Conservation (phyloP, 1,140 invertebrate genomes). For the Hycleus phaleratus region DNA sequence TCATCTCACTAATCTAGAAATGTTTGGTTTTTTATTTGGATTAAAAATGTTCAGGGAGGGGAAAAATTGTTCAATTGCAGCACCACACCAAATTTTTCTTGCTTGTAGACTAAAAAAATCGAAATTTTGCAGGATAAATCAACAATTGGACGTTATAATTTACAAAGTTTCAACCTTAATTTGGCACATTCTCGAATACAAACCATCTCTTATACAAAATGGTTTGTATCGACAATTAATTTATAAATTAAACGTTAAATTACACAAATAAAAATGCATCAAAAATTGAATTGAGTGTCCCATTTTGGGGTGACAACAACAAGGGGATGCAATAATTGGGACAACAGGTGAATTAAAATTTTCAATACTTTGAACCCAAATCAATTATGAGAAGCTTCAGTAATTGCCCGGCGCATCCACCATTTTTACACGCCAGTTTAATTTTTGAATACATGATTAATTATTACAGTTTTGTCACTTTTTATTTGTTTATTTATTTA, state of each 20-base stretch:
- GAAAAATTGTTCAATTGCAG: conserved; percentile 17
- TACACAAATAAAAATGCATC: too few species aligned
- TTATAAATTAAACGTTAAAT: too few species aligned
- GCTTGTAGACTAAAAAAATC: too few species aligned
- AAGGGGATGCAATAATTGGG: too few species aligned
- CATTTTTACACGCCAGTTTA: not conserved
- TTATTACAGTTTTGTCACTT: too few species aligned
- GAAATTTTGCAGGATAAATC: too few species aligned
- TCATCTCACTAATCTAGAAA: conserved; percentile 15
- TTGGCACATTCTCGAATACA: too few species aligned
- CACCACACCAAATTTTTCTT: conserved; percentile 32
- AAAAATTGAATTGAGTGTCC: too few species aligned
- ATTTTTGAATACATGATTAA: too few species aligned
- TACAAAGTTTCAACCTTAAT: not conserved
- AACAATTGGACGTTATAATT: conserved; percentile 26
- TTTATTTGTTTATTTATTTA: too few species aligned
- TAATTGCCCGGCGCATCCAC: conserved; percentile 3
- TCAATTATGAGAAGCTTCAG: not conserved
- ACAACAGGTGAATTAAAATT: not conserved
- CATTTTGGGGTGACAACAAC: too few species aligned
- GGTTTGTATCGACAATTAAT: too few species aligned
- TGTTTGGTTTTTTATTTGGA: conserved; percentile 5
- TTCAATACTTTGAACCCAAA: not conserved
- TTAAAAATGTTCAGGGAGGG: not conserved
- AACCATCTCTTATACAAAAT: conserved; percentile 21